These are phyloP conservation scores for Myotis pilosus DNA, from an alignment of 2,797 vertebrate species.

Conservation along the genomic window DNA sequence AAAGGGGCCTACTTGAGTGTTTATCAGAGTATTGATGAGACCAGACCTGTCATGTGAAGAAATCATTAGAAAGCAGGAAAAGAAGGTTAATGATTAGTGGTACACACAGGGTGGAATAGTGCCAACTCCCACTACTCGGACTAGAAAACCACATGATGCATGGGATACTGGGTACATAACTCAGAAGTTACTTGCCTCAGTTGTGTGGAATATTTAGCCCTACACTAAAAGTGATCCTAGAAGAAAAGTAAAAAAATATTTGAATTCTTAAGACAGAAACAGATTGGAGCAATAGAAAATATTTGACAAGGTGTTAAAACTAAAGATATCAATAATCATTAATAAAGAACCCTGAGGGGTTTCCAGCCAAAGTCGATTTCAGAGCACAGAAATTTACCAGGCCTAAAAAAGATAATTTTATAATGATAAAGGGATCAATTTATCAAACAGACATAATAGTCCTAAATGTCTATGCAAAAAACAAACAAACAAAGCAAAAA, in stretches of 20 bases:
- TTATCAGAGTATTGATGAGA: background rate
- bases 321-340: background rate
- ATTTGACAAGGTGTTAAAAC: background rate
- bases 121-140: background rate
- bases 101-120: background rate
- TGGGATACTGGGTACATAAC: background rate
- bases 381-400: background rate
- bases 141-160: background rate
- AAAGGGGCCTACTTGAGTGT: no score
- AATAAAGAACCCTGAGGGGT: background rate
- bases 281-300: background rate
- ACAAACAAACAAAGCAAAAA: background rate
- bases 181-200: background rate
- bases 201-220: background rate
- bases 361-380: background rate
- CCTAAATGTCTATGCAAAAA: background rate
- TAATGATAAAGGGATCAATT: background rate
- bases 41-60: background rate
- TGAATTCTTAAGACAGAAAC: background rate
- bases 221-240: background rate
- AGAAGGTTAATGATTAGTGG: background rate
- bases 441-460: background rate
- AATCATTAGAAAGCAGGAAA: background rate
- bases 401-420: background rate
- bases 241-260: background rate